Conservation (phyloP, 2,888 invertebrate species). For the Spisula subtruncata region DNA sequence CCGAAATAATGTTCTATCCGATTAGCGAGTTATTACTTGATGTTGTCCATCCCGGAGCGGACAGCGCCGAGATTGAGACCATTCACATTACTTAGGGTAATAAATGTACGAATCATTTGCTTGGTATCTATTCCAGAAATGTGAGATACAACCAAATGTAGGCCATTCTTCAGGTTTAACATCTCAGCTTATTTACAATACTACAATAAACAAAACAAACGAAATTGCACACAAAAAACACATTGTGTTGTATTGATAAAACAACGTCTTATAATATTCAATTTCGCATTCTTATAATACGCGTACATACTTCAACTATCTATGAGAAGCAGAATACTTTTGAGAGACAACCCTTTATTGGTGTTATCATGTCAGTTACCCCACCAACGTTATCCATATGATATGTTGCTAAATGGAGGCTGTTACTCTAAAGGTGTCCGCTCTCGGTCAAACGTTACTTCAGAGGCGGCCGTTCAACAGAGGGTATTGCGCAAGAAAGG, state of each 20-base stretch:
- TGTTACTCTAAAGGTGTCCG: too few species aligned
- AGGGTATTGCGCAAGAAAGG: too few species aligned
- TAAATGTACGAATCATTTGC: conserved; percentile 17
- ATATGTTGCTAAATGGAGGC: too few species aligned
- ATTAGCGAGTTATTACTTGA: conserved; percentile 31
- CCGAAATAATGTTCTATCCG: conserved; percentile 21
- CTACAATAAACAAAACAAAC: background rate
- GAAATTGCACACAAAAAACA: background rate
- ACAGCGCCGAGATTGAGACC: background rate
- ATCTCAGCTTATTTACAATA: background rate
- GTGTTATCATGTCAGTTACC: too few species aligned
- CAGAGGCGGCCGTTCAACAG: too few species aligned
- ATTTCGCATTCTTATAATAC: background rate
- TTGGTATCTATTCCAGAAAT: background rate
- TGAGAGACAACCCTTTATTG: too few species aligned
- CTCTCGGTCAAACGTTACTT: too few species aligned
- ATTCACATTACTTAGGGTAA: conserved; percentile 22
- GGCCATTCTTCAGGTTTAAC: background rate
- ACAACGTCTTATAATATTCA: background rate
- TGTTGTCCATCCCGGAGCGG: background rate
- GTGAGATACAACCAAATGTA: conserved; percentile 1
- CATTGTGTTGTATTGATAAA: background rate
- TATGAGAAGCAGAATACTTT: too few species aligned
- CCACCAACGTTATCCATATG: too few species aligned
- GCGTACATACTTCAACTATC: background rate